These are phyloP conservation scores for Anguilla japonica DNA, from an alignment of 2,113 vertebrate genomes.

Conservation along the genomic window DNA sequence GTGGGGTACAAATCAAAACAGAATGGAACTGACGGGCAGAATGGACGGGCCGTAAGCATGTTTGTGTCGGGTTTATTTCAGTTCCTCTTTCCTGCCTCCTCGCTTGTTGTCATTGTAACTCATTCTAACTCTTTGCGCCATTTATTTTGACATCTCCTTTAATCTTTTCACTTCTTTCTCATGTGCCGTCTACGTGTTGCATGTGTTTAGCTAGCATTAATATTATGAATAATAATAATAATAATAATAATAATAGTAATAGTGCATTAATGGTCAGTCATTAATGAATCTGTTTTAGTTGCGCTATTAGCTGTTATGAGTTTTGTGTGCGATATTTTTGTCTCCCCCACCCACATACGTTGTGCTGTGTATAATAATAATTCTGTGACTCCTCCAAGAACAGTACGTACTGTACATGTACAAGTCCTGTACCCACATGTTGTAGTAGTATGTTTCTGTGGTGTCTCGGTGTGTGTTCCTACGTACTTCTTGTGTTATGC, in stretches of 20 bases:
- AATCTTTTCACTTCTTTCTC: background rate
- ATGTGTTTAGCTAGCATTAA: background rate
- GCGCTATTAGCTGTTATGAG: too few relatives aligned
- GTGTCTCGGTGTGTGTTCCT: background rate
- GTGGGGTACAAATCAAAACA: slow-evolving; percentile 1
- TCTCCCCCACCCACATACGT: background rate
- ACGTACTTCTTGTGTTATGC: background rate
- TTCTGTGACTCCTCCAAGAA: too few relatives aligned
- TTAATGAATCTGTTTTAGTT: background rate
- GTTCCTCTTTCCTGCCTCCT: background rate
- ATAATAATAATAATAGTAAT: too few relatives aligned
- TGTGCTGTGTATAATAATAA: background rate
- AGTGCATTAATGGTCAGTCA: background rate
- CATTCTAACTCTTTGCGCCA: background rate
- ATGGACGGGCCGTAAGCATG: background rate
- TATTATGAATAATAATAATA: too few relatives aligned
- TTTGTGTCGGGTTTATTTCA: background rate
- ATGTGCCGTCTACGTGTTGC: background rate
- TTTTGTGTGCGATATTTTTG: too few relatives aligned
- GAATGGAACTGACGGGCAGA: background rate
- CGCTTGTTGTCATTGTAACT: background rate
- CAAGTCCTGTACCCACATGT: background rate
- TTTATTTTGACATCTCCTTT: too few relatives aligned
- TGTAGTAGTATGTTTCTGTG: background rate
- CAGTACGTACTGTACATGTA: background rate